Percentiles rank a stretch among this genome's conserved stretches.
phyloP scores from a whole-genome alignment of 2,888 invertebrate genomes.

The Zhuqinia jingwanae region DNA sequence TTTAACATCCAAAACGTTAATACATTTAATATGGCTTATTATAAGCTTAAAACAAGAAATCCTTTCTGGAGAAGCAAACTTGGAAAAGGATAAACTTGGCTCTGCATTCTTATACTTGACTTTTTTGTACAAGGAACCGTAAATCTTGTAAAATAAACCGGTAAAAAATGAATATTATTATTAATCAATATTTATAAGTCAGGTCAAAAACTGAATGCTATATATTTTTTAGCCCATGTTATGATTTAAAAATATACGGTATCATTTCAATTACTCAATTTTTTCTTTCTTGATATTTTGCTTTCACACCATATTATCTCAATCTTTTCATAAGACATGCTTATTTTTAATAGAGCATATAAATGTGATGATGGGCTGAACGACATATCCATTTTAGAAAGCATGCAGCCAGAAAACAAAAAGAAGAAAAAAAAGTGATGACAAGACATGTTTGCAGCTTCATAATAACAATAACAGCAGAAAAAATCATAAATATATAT shows the following conservation, averaged over 20 bases:
- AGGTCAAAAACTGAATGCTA: too few species aligned
- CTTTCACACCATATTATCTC: neutral
- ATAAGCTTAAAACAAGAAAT: too few species aligned
- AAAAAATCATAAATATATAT: too few species aligned
- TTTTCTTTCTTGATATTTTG: neutral
- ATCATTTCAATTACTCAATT: neutral
- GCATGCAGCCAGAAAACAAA: neutral
- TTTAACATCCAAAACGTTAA: too few species aligned
- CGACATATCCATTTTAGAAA: neutral
- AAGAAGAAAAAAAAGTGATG: neutral
- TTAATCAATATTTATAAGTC: too few species aligned
- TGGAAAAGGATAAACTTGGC: too few species aligned
- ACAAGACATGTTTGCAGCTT: neutral
- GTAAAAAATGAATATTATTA: too few species aligned
- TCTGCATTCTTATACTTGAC: slow-evolving; percentile 18
- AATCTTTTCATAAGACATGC: neutral
- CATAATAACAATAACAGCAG: neutral
- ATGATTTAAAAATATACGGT: slow-evolving; percentile 30
- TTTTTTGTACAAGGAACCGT: neutral
- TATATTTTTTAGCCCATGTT: too few species aligned
- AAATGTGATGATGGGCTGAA: too few species aligned
- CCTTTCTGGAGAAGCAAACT: too few species aligned
- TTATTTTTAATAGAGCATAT: neutral
- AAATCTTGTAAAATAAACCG: too few species aligned
- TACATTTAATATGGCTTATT: too few species aligned